Percentiles rank a stretch among this genome's conserved stretches.
Evolutionary conservation across 2,888 invertebrate species (phyloP).

Genomic region (Scaptomyza parva): DNA sequence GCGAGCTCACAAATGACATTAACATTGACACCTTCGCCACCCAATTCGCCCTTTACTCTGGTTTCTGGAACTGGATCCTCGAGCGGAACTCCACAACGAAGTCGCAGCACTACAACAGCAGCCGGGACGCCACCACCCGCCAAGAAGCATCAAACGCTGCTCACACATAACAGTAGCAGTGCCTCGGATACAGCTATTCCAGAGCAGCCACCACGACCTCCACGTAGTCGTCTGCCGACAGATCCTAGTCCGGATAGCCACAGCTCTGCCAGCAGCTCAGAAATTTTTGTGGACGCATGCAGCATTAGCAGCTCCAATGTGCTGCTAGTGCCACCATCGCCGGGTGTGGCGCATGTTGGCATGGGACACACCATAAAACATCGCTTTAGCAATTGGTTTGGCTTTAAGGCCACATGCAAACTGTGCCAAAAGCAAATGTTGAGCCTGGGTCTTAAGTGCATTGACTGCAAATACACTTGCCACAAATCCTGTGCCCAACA

Average conservation of each 20-base stretch:
- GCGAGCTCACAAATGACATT: conserved; percentile 77
- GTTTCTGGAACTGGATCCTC: conserved; percentile 50
- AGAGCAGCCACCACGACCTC: conserved; percentile 63
- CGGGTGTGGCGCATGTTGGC: conserved; percentile 91
- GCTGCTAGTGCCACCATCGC: conserved; percentile 87
- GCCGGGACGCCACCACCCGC: conserved; percentile 90
- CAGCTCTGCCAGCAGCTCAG: conserved; percentile 83
- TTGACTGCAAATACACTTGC: conserved; percentile 95
- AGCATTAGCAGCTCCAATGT: conserved; percentile 75
- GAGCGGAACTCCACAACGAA: conserved; percentile 81
- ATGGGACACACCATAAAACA: conserved; percentile 97
- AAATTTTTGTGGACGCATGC: conserved; percentile 76
- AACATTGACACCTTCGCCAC: conserved; percentile 84
- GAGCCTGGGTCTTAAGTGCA: conserved; percentile 93
- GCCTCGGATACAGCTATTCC: conserved; percentile 32
- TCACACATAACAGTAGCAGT: conserved; percentile 61
- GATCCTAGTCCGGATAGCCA: conserved; percentile 84
- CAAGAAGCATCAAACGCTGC: conserved; percentile 89
- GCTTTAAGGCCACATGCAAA: conserved; percentile 95
- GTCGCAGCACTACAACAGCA: conserved; percentile 62
- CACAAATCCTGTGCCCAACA: conserved; percentile 93
- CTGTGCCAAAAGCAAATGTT: conserved; percentile 95
- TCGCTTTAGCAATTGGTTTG: conserved; percentile 94
- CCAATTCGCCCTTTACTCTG: conserved; percentile 83
- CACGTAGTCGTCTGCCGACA: conserved; percentile 83